A percentile compares a stretch with the other conserved stretches of the same genome.
These are phyloP conservation scores for Archilochus colubris DNA, from an alignment of 2,113 vertebrate genomes.

Conservation along the genomic window DNA sequence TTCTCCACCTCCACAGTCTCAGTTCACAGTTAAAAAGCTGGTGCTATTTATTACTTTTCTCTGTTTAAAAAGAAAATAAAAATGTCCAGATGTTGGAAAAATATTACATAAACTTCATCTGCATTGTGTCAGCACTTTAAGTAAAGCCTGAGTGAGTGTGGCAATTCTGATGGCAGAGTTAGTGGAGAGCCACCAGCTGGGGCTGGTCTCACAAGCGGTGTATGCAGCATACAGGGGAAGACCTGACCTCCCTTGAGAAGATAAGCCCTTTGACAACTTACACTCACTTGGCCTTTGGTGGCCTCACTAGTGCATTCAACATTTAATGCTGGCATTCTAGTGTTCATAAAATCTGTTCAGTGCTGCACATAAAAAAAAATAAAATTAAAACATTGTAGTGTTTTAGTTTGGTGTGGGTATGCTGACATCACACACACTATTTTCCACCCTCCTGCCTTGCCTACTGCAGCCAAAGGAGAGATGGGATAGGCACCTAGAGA, in stretches of 20 bases:
- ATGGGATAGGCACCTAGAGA: neutral
- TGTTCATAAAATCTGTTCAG: neutral
- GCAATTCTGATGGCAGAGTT: neutral
- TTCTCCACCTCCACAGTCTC: neutral
- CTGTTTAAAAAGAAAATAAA: neutral
- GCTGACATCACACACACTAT: neutral
- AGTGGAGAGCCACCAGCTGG: neutral
- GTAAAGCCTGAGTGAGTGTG: neutral
- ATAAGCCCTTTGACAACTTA: neutral
- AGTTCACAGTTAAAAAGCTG: neutral
- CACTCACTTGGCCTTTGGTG: neutral
- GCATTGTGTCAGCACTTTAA: neutral
- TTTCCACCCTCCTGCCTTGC: rapidly evolving
- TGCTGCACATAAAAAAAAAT: neutral
- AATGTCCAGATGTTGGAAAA: neutral
- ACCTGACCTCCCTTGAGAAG: rapidly evolving
- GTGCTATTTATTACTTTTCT: neutral
- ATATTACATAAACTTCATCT: neutral
- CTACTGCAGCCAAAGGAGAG: neutral
- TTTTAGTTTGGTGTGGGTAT: neutral
- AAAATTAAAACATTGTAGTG: neutral
- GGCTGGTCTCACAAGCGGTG: neutral
- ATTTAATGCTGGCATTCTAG: neutral
- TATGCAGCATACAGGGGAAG: rapidly evolving
- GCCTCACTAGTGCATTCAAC: neutral